Evolutionary conservation across 2,113 vertebrate species (phyloP).

Genomic region (Spea bombifrons): DNA sequence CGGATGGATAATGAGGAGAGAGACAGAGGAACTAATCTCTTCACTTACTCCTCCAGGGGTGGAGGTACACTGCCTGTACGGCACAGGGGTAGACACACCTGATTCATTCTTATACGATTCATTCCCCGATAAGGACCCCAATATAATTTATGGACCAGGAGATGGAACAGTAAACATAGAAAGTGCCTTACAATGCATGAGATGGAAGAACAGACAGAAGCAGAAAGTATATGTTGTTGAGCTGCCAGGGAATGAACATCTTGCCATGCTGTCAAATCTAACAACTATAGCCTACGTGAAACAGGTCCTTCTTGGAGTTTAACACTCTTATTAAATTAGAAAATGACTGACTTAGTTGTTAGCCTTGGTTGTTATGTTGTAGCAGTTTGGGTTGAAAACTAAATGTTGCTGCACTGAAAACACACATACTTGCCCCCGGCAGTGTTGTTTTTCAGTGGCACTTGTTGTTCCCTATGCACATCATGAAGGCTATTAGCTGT

Average conservation of each 20-base stretch:
- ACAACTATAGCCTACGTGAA: conserved; percentile 86
- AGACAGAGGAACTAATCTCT: conserved; percentile 78
- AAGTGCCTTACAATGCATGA: conserved; percentile 79
- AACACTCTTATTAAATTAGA: background rate
- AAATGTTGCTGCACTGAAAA: no score
- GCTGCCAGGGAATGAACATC: conserved; percentile 83
- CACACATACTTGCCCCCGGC: no score
- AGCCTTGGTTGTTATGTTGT: no score
- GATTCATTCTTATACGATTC: conserved; percentile 77
- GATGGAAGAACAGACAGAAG: conserved; percentile 74
- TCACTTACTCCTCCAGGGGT: conserved; percentile 75
- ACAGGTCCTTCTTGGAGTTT: conserved; percentile 73
- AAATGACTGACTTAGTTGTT: no score
- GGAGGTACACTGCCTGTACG: conserved; percentile 84
- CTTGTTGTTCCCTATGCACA: no score
- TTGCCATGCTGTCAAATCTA: conserved; percentile 81
- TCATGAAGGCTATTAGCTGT: no score
- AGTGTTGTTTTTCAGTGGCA: no score
- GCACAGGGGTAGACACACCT: conserved; percentile 74
- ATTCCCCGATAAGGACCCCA: conserved; percentile 89
- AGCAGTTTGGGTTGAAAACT: no score
- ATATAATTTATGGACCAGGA: conserved; percentile 72
- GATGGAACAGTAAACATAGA: conserved; percentile 92
- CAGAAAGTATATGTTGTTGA: conserved; percentile 72
- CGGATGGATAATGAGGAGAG: conserved; percentile 87